Conservation (phyloP, 37 sponge, comb jelly and placozoan species). For the Ianthella basta region DNA sequence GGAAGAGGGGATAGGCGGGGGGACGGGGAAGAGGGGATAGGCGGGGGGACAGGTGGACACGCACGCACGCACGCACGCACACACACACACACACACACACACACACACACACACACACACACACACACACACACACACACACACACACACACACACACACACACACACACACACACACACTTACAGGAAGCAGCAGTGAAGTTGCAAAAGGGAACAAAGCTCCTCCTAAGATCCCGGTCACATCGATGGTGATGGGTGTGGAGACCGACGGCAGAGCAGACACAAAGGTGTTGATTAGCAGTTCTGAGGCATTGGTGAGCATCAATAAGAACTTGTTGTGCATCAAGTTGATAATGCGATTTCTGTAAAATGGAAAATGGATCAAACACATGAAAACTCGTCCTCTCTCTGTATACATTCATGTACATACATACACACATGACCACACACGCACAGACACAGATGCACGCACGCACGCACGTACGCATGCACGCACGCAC, state of each 20-base stretch:
- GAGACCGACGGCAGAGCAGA: conserved; percentile 33
- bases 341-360: conserved; percentile 66
- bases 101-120: conserved; percentile 43
- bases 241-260: conserved; percentile 58
- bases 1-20: too few species aligned
- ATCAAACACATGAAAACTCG: too few species aligned
- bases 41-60: background rate
- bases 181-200: conserved; percentile 75
- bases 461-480: background rate
- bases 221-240: conserved; percentile 64
- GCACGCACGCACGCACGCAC: background rate
- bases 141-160: conserved; percentile 12
- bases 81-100: conserved; percentile 42
- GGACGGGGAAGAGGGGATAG: conserved; percentile 2
- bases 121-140: conserved; percentile 36
- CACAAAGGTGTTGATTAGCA: conserved; percentile 60
- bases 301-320: conserved; percentile 7
- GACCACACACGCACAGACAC: too few species aligned
- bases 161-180: conserved; percentile 31
- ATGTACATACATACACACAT: too few species aligned
- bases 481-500: background rate
- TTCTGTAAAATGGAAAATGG: conserved; percentile 33
- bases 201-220: conserved; percentile 69
- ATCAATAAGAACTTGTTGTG: conserved; percentile 66
- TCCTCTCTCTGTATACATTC: too few species aligned